Conservation (phyloP, 2,113 vertebrate genomes). For the Myxocyprinus asiaticus region DNA sequence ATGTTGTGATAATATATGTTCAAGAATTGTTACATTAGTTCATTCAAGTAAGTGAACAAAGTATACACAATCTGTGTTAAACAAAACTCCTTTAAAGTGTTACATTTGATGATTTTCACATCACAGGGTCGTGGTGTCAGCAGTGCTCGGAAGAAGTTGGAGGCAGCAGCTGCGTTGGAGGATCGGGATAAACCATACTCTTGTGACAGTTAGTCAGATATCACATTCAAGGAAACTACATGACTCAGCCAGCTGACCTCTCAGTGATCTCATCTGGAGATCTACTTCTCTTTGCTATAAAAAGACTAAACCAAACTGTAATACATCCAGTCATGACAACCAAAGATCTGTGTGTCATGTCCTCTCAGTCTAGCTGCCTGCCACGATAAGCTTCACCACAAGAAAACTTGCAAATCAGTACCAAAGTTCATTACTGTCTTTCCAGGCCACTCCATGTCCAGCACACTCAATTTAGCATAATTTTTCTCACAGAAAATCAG, state of each 20-base stretch:
- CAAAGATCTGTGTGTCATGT: neutral
- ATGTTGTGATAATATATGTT: too few relatives aligned
- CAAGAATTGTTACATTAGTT: too few relatives aligned
- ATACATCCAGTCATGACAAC: neutral
- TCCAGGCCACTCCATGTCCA: too few relatives aligned
- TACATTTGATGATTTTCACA: neutral
- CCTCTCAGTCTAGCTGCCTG: neutral
- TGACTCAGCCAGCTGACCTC: constrained; percentile 9
- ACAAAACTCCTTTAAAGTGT: neutral
- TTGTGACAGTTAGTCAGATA: constrained; percentile 91
- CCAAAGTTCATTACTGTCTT: neutral
- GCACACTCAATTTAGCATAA: too few relatives aligned
- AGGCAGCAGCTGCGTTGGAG: constrained; percentile 83
- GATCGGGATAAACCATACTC: constrained; percentile 94
- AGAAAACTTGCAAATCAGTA: neutral
- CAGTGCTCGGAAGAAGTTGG: constrained; percentile 88
- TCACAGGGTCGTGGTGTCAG: constrained; percentile 86
- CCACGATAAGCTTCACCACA: neutral
- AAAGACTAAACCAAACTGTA: constrained; percentile 13
- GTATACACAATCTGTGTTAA: neutral
- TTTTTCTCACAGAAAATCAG: too few relatives aligned
- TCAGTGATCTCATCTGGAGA: constrained; percentile 21
- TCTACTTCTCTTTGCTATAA: constrained; percentile 18
- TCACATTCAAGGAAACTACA: constrained; percentile 38
- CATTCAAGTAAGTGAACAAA: too few relatives aligned